Percentiles rank a stretch among this genome's conserved stretches.
Evolutionary conservation across 2,888 invertebrate species (phyloP).

Genomic region (Polyommatus icarus): DNA sequence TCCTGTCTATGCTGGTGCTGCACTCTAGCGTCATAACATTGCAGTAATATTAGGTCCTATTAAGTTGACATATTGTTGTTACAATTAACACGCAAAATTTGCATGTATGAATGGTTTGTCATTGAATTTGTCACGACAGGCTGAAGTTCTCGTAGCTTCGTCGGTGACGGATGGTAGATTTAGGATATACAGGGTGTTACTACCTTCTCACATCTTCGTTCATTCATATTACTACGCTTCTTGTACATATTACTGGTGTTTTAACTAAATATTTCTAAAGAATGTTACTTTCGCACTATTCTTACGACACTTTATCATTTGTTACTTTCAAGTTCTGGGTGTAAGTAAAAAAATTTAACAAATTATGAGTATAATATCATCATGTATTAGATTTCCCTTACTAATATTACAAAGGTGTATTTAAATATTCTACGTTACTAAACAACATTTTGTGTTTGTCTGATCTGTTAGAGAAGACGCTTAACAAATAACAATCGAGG

Average conservation of each 20-base stretch:
- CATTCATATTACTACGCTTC: neutral
- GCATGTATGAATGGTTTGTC: constrained; percentile 2
- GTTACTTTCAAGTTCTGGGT: neutral
- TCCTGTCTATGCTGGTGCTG: no score
- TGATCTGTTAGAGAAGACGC: neutral
- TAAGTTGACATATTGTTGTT: neutral
- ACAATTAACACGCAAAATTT: constrained; percentile 26
- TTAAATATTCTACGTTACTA: neutral
- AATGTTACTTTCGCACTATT: neutral
- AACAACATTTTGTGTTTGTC: neutral
- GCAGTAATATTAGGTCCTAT: neutral
- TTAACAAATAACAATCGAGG: neutral
- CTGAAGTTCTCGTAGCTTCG: neutral
- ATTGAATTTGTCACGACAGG: constrained; percentile 1
- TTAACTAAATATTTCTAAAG: neutral
- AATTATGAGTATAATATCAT: neutral
- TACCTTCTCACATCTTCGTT: constrained; percentile 52
- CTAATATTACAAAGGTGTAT: neutral
- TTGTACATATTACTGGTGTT: neutral
- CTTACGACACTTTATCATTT: neutral
- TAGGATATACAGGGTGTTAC: constrained; percentile 64
- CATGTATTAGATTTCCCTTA: neutral
- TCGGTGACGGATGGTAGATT: constrained; percentile 31
- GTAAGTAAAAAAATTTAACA: neutral
- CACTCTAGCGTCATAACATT: no score